Conservation (phyloP, 2,888 invertebrate genomes). For the Aethes cnicana region DNA sequence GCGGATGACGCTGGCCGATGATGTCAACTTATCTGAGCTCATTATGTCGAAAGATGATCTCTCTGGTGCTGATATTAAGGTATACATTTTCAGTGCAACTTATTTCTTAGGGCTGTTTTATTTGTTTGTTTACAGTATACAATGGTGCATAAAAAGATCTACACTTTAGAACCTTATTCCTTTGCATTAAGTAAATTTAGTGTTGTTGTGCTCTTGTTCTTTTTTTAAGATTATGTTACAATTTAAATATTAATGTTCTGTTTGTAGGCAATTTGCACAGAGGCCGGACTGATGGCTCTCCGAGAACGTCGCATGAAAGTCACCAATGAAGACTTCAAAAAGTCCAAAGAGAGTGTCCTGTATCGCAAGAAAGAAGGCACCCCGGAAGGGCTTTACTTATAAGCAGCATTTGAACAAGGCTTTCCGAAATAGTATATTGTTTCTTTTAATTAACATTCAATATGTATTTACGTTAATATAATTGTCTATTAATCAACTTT, state of each 20-base stretch:
- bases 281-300: slow-evolving; percentile 98
- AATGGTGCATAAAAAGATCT: no score
- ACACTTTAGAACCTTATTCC: no score
- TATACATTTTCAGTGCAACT: no score
- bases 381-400: slow-evolving; percentile 98
- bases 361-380: slow-evolving; percentile 99
- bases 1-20: slow-evolving; percentile 98
- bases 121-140: no score
- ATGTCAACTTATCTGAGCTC: slow-evolving; percentile 97
- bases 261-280: slow-evolving; percentile 97
- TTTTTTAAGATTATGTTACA: not conserved
- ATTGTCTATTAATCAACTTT: slow-evolving; percentile 17
- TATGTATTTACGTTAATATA: slow-evolving; percentile 15
- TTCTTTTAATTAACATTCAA: slow-evolving; percentile 33
- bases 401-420: slow-evolving; percentile 57
- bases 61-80: slow-evolving; percentile 97
- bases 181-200: no score
- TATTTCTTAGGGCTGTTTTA: no score
- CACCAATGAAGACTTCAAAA: slow-evolving; percentile 99
- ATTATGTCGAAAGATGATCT: slow-evolving; percentile 99
- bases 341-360: slow-evolving; percentile 99
- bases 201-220: no score
- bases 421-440: slow-evolving; percentile 19
- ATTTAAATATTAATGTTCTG: slow-evolving; percentile 10
- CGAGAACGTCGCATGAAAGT: slow-evolving; percentile 99